phyloP scores from a whole-genome alignment of 1,140 invertebrate genomes.

The Pogonomyrmex barbatus region DNA sequence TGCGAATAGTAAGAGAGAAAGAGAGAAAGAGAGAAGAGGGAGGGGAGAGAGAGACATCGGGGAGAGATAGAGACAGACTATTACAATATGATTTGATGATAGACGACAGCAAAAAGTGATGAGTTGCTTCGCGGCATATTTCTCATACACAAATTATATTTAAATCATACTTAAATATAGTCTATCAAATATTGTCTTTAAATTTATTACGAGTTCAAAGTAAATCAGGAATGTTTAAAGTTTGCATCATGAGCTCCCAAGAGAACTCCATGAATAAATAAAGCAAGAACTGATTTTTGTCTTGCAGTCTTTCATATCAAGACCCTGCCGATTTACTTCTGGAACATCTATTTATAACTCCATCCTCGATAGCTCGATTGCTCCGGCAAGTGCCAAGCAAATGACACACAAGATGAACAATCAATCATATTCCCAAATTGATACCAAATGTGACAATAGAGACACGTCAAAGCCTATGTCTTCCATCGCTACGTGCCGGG shows the following conservation, averaged over 20 bases:
- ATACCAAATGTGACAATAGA: neutral
- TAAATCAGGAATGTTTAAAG: neutral
- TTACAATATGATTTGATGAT: neutral
- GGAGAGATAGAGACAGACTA: neutral
- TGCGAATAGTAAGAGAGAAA: neutral
- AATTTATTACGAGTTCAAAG: neutral
- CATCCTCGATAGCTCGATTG: conserved; percentile 21
- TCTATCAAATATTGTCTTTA: neutral
- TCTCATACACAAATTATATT: conserved; percentile 3
- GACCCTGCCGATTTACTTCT: conserved; percentile 12
- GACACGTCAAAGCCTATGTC: neutral
- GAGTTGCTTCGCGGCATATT: neutral
- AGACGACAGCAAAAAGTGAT: neutral
- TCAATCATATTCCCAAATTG: neutral
- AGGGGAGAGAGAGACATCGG: neutral
- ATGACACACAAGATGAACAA: neutral
- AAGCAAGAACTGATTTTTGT: neutral
- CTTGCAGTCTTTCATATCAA: neutral
- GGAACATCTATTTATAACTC: conserved; percentile 41
- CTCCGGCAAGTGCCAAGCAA: conserved; percentile 14
- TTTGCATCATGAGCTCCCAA: too few species aligned
- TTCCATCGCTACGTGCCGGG: neutral
- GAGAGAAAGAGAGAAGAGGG: neutral
- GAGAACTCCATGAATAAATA: neutral
- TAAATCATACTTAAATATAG: neutral